Evolutionary conservation across 2,797 vertebrate species (phyloP).

Genomic region (Cottoperca gobio): DNA sequence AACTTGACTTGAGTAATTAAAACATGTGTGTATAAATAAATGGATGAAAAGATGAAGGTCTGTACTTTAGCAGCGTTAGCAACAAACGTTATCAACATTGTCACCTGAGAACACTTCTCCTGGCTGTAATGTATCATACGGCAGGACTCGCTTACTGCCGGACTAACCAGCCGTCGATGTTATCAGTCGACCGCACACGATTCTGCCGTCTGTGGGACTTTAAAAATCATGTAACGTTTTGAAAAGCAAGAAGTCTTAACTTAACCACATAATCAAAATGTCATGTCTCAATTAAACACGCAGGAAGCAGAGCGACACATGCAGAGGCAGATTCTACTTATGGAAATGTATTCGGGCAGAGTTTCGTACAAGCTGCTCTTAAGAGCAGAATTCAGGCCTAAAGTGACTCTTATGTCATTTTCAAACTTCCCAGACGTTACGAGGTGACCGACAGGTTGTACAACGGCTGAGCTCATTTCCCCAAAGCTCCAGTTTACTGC

Average conservation of each 20-base stretch:
- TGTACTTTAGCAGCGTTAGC: too few relatives aligned
- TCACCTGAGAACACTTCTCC: neutral
- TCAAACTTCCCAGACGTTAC: slow-evolving; percentile 8
- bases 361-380: neutral
- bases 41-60: too few relatives aligned
- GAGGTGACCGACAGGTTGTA: slow-evolving; percentile 3
- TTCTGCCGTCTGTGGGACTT: neutral
- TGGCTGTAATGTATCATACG: neutral
- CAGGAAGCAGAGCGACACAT: neutral
- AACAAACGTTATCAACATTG: neutral
- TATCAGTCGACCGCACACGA: neutral
- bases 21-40: too few relatives aligned
- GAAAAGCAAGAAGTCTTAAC: slow-evolving; percentile 13
- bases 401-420: slow-evolving; percentile 3
- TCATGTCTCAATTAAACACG: slow-evolving; percentile 28
- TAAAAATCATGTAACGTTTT: slow-evolving; percentile 12
- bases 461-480: slow-evolving; percentile 32
- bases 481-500: slow-evolving; percentile 23
- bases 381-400: neutral
- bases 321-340: neutral
- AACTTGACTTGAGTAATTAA: too few relatives aligned
- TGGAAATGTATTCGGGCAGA: neutral
- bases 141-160: neutral
- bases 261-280: slow-evolving; percentile 4
- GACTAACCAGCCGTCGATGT: neutral